Evolutionary conservation across 2,113 vertebrate genomes (phyloP).

Genomic region (Toxotes chatareus): DNA sequence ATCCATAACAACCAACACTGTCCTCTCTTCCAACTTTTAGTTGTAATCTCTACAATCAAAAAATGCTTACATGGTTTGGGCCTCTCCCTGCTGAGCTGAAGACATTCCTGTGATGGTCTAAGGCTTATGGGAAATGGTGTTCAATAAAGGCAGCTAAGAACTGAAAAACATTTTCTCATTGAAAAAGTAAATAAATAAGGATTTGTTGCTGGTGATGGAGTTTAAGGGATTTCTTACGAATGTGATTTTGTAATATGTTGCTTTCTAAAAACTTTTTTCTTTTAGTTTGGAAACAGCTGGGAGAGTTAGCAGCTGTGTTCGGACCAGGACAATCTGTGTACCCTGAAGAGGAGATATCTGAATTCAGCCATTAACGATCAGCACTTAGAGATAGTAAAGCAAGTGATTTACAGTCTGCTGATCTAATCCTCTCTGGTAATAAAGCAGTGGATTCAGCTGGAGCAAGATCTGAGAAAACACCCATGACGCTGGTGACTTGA

Average conservation of each 20-base stretch:
- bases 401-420: conserved; percentile 53
- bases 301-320: conserved; percentile 70
- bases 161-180: too few species aligned
- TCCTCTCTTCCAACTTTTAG: neutral
- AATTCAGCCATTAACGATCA: conserved; percentile 33
- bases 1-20: neutral
- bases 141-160: neutral
- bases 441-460: conserved; percentile 38
- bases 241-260: neutral
- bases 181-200: too few species aligned
- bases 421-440: conserved; percentile 51
- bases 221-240: neutral
- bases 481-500: neutral
- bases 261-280: neutral
- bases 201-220: neutral
- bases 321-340: conserved; percentile 30
- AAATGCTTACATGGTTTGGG: too few species aligned
- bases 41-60: neutral
- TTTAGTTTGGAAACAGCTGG: conserved; percentile 17
- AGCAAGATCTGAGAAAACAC: conserved; percentile 33
- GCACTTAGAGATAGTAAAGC: conserved; percentile 38
- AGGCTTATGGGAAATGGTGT: neutral
- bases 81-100: too few species aligned
- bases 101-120: neutral
- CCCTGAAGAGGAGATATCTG: conserved; percentile 43